Evolutionary conservation across 2,113 vertebrate species (phyloP), one percentile per base, ranked within the genome.

Genomic region (Fulmarus glacialis): DNA sequence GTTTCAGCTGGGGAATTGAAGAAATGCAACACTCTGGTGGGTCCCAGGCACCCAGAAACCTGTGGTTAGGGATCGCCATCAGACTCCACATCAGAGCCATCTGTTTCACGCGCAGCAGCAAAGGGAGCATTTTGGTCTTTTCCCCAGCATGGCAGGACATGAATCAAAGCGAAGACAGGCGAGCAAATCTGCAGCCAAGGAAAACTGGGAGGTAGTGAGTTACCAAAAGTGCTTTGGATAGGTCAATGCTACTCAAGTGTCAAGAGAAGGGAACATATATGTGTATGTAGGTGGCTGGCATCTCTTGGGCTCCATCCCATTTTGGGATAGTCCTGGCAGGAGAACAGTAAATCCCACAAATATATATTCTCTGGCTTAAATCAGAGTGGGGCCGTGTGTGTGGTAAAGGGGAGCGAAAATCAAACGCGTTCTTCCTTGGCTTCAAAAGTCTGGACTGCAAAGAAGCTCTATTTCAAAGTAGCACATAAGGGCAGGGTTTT

Each of bases 131-230:
- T 93, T 75, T 4, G 2, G 0, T 10, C 79, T 48, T 68, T 66
- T 34, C 42, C 56, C 17, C 45, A 34, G 40, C 6, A 1, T 73
- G 91, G 91, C 87, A 87, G 56, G 45, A 74, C 40, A 47, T 78
- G 52, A 91, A 91, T 92, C 64, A 71, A 78, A 82, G 73, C 20
- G 68, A 56, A 87, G 30, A 45, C 60, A 75, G 56, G 50, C 5
- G 0, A 91, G 60, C 9, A 29, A 20, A 79, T 63, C 30, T 52
- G 30, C 17, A 45, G 92, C 93, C 96, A 97, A 96, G 74, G 56
- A 97, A 95, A 94, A 93, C 66, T 43, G 34, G 56, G 74, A 88
- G 68, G 64, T 85, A 43, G 87, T 40, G 81, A 95, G 40, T 89
- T 75, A 79, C 82, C 43, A 45, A 14, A 74, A 97, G 82, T 59